Percentiles rank a stretch among this genome's conserved stretches.
Conservation (phyloP, 2,113 vertebrate species). For the Aptenodytes patagonicus region DNA sequence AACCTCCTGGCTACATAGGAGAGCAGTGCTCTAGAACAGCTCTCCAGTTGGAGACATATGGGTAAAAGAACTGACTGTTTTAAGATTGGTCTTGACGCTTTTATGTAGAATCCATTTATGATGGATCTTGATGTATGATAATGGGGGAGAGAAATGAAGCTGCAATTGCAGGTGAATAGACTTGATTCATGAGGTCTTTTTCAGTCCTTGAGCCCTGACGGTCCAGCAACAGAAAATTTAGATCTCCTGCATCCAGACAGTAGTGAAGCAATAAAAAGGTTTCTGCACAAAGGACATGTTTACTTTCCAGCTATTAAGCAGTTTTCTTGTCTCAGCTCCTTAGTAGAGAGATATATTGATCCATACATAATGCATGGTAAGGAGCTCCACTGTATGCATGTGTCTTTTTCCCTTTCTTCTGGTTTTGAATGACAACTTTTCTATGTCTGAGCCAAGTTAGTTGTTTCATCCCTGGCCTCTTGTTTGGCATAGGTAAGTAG, state of each 20-base stretch:
- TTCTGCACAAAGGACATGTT: not conserved
- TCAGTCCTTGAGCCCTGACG: not conserved
- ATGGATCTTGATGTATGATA: not conserved
- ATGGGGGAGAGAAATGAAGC: not conserved
- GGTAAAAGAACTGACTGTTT: not conserved
- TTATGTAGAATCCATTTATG: not conserved
- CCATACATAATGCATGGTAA: not conserved
- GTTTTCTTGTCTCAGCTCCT: constrained; percentile 1
- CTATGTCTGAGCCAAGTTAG: not conserved
- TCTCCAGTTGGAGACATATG: not conserved
- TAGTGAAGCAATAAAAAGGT: not conserved
- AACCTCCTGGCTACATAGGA: not conserved
- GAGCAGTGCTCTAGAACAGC: not conserved
- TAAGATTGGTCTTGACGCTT: not conserved
- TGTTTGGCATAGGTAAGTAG: not conserved
- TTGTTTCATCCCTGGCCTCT: not conserved
- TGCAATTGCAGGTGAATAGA: not conserved
- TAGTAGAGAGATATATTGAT: not conserved
- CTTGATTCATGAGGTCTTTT: not conserved
- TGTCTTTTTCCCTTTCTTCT: not conserved
- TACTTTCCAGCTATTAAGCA: not conserved
- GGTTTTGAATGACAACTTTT: not conserved
- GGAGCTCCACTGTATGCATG: not conserved
- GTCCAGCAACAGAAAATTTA: not conserved
- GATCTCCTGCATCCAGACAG: not conserved